These are phyloP conservation scores for Corvus cornix DNA, from an alignment of 2,113 vertebrate genomes.

Conservation along the genomic window DNA sequence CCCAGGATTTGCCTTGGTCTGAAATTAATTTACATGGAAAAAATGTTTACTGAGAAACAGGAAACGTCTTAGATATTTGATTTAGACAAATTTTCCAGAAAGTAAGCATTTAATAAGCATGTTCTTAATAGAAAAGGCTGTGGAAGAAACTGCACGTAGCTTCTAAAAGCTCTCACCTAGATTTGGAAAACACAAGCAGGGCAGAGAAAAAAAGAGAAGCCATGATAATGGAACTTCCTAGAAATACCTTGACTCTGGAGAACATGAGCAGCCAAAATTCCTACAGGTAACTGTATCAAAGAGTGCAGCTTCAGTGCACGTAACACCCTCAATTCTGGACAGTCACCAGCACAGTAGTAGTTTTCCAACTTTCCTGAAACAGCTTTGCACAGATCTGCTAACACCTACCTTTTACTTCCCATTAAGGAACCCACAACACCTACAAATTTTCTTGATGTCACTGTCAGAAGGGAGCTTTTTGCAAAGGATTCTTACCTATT, in stretches of 20 bases:
- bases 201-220: not conserved
- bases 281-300: not conserved
- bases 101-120: not conserved
- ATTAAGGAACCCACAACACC: not conserved
- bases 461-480: not conserved
- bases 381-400: not conserved
- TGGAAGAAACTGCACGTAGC: not conserved
- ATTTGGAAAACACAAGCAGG: not conserved
- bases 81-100: not conserved
- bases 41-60: not conserved
- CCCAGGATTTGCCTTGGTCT: not conserved
- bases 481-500: not conserved
- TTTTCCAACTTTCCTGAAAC: not conserved
- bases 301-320: not conserved
- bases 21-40: not conserved
- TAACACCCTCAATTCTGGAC: not conserved
- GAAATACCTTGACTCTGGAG: not conserved
- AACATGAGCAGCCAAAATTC: not conserved
- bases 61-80: not conserved
- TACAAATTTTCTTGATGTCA: not conserved
- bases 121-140: not conserved
- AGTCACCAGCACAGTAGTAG: not conserved
- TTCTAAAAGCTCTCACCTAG: not conserved
- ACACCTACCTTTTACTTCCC: not conserved
- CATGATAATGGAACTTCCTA: not conserved